These are phyloP conservation scores for Caenorhabditis becei DNA, from an alignment of 2,888 invertebrate species.

Conservation along the genomic window DNA sequence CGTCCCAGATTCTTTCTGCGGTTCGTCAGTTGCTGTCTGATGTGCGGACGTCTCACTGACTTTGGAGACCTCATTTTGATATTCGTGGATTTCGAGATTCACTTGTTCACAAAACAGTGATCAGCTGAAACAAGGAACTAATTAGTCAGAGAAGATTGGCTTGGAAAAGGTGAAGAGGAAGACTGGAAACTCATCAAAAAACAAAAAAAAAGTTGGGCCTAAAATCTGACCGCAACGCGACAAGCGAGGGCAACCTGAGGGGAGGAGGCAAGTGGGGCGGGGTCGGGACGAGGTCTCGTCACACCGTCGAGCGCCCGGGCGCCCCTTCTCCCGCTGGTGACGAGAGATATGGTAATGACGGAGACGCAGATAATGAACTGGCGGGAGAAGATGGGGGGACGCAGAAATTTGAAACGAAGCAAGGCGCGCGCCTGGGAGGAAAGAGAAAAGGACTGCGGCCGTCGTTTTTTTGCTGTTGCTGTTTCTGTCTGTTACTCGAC, in stretches of 20 bases:
- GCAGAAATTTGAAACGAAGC: slow-evolving; percentile 51
- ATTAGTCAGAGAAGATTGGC: not conserved
- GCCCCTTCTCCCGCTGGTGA: slow-evolving; percentile 28
- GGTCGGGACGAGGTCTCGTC: slow-evolving; percentile 51
- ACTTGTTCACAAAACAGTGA: slow-evolving; percentile 63
- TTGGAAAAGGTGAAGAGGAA: not conserved
- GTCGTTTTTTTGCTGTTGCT: slow-evolving; percentile 16
- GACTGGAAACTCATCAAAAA: slow-evolving; percentile 8
- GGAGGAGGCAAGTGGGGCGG: slow-evolving; percentile 39
- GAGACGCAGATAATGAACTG: slow-evolving; percentile 36
- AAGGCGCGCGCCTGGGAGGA: slow-evolving; percentile 17
- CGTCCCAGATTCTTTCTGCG: slow-evolving; percentile 68
- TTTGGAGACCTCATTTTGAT: slow-evolving; percentile 69
- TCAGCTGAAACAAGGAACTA: slow-evolving; percentile 48
- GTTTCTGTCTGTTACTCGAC: not conserved
- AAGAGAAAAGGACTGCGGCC: slow-evolving; percentile 1
- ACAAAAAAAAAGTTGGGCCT: slow-evolving; percentile 52
- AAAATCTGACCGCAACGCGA: slow-evolving; percentile 62
- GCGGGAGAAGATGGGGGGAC: slow-evolving; percentile 29
- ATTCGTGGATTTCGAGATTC: slow-evolving; percentile 66
- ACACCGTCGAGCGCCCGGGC: slow-evolving; percentile 51
- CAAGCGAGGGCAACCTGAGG: slow-evolving; percentile 50
- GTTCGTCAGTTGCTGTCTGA: slow-evolving; percentile 64
- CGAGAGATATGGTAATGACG: slow-evolving; percentile 51
- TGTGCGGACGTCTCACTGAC: slow-evolving; percentile 69